Evolutionary conservation across 2,888 invertebrate species (phyloP), one percentile per base, ranked within the genome.

Genomic region (Noctua janthina): DNA sequence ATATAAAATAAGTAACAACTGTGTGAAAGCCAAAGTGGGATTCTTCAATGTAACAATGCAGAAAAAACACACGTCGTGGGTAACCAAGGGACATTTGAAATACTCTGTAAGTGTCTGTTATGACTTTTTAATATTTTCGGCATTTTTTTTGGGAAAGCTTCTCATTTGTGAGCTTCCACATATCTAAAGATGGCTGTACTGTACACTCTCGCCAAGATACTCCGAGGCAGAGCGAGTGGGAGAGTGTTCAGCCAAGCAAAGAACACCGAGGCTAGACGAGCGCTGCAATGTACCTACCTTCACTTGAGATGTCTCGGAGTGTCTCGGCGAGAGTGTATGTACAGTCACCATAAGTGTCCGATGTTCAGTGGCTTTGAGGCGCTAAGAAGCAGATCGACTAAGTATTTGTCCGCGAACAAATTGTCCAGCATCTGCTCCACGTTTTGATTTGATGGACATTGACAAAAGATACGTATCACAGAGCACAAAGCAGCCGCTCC

Each of bases 81-180:
- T 0, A 23, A 0, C 2, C 0, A 84, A 67, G 51, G 0, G 13
- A 1, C 0, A 0, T 1, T 8, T 81, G 39, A 0, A 0, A 0
- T 81, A 46, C 43, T 8, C 1, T 29, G 85, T 85, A 66, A 87
- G 87, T 85, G 0, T 29, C 15, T 46, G 15, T 17, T 67, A 4
- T 62, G 17, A 35, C 0, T 64, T 64, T 17, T 17, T 35, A 5
- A n/a, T 17, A 64, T 35, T 35, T 64, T 35, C 17, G 8, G 0
- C 64, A 17, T 17, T 20, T 35, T 39, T 29, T 35, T 62, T 3
- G 8, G 29, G 17, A 35, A 64, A 1, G 3, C 17, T 64, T 35
- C 35, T 64, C 20, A 8, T 64, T 64, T 35, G 17, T 15, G 5
- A 11, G 66, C 39, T 66, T 35, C 8, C 59, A n/a, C n/a, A 56